Conservation (phyloP, 2,888 invertebrate genomes). For the Slavum lentiscoides region DNA sequence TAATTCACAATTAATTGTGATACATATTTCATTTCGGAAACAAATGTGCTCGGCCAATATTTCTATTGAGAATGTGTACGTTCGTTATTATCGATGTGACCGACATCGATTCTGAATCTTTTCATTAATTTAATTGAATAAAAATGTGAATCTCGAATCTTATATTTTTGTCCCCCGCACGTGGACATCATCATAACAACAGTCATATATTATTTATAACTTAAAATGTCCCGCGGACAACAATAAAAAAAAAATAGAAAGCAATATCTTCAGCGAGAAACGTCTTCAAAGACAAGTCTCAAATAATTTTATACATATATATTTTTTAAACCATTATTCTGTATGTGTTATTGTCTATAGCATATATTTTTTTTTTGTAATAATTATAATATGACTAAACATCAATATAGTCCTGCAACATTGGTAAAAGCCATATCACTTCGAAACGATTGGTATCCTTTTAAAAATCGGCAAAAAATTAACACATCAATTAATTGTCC, state of each 20-base stretch:
- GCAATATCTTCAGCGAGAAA: neutral
- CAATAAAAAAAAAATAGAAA: too few species aligned
- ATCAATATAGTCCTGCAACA: conserved; percentile 26
- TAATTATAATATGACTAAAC: conserved; percentile 21
- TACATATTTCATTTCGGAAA: too few species aligned
- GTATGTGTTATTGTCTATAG: neutral
- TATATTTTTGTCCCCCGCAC: neutral
- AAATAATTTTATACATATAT: neutral
- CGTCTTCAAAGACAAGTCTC: neutral
- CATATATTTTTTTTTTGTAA: neutral
- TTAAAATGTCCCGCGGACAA: too few species aligned
- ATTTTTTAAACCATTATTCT: neutral
- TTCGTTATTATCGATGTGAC: too few species aligned
- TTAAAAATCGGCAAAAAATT: conserved; percentile 45
- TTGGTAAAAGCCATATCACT: conserved; percentile 42
- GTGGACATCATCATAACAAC: neutral
- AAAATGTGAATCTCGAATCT: neutral
- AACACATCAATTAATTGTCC: conserved; percentile 46
- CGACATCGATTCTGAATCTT: too few species aligned
- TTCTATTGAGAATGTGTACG: too few species aligned
- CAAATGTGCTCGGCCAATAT: too few species aligned
- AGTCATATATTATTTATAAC: neutral
- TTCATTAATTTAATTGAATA: neutral
- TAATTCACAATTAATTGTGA: too few species aligned
- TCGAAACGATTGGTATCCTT: conserved; percentile 49